phyloP scores from a whole-genome alignment of 2,113 vertebrate species.

The Narcine bancroftii region DNA sequence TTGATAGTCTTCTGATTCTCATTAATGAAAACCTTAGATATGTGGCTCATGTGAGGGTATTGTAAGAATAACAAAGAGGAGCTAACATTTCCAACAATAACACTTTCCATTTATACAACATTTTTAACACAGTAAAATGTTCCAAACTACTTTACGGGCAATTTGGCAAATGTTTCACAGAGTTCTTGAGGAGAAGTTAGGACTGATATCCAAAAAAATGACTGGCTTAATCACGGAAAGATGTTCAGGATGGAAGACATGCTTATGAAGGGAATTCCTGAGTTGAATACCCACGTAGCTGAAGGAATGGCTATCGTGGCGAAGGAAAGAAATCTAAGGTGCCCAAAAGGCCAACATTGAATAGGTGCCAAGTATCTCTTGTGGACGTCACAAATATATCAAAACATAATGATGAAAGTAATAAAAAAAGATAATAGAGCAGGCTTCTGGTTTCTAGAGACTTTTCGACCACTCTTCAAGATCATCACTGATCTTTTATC shows the following conservation, averaged over 20 bases:
- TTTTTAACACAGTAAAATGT: not conserved
- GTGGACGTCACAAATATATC: no score
- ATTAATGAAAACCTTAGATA: constrained; percentile 13
- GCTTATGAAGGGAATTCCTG: not conserved
- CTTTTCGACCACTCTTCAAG: no score
- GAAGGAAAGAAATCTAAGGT: not conserved
- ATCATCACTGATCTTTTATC: no score
- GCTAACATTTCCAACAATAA: not conserved
- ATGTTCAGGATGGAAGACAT: not conserved
- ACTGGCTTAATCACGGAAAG: not conserved
- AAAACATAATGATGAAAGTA: no score
- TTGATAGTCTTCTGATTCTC: not conserved
- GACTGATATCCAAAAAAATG: not conserved
- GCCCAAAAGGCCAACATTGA: no score
- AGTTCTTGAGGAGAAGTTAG: not conserved
- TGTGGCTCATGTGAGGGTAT: not conserved
- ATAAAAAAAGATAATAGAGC: no score
- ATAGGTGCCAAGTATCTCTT: no score
- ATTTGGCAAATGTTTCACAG: not conserved
- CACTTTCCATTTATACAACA: not conserved
- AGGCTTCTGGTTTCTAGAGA: no score
- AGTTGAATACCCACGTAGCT: not conserved
- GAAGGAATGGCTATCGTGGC: not conserved
- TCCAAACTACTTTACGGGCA: not conserved
- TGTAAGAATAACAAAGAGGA: not conserved